Percentiles rank a stretch among this genome's conserved stretches.
Conservation (phyloP, 2,113 vertebrate genomes). For the Cariama cristata region DNA sequence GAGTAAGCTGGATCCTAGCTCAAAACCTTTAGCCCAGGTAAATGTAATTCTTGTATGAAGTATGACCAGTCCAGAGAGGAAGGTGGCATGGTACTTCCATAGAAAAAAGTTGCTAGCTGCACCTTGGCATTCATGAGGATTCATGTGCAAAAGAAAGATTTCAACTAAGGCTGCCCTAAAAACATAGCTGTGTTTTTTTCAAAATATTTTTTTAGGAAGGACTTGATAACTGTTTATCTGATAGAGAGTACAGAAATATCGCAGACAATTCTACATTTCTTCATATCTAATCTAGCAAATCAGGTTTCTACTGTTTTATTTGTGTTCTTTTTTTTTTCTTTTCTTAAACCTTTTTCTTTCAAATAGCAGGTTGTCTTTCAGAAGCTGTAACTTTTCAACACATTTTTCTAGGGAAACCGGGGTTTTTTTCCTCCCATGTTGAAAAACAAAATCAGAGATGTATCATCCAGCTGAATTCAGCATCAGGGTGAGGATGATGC, state of each 20-base stretch:
- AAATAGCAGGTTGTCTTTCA: background rate
- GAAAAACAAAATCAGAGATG: background rate
- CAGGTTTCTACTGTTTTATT: background rate
- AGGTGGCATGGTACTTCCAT: background rate
- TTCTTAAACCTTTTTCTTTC: background rate
- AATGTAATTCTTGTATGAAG: background rate
- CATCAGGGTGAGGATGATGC: background rate
- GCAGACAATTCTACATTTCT: background rate
- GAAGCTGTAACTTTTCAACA: background rate
- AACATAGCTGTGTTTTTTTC: background rate
- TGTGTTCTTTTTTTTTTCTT: fast-evolving
- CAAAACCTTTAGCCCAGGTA: constrained; percentile 97
- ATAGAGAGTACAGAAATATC: background rate
- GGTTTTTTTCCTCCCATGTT: background rate
- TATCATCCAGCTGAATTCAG: background rate
- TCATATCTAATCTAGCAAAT: background rate
- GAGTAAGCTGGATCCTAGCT: constrained; percentile 96
- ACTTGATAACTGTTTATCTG: background rate
- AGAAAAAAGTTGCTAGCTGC: background rate
- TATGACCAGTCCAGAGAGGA: background rate
- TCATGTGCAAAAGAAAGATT: background rate
- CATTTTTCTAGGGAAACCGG: background rate
- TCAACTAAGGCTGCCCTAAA: background rate
- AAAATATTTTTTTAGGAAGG: background rate
- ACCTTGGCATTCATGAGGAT: background rate